Conservation (phyloP, 2,888 invertebrate genomes). For the Perizoma affinitatum region DNA sequence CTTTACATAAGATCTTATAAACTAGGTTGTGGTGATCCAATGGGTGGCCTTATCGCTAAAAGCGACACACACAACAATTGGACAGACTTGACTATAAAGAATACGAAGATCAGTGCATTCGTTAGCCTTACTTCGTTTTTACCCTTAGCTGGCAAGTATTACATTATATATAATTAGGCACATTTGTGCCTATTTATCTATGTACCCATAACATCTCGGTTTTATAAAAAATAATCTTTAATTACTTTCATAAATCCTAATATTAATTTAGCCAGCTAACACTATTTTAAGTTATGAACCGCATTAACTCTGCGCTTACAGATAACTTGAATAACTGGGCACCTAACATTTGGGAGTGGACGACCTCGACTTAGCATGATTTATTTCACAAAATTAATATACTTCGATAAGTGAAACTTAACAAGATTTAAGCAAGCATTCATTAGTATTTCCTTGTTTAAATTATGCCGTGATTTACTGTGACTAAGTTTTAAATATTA, state of each 20-base stretch:
- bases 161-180: too few species aligned
- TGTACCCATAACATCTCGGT: too few species aligned
- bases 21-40: too few species aligned
- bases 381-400: constrained; percentile 41
- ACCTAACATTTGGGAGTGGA: constrained; percentile 26
- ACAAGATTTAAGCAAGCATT: constrained; percentile 35
- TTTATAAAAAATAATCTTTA: background rate
- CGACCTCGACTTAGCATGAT: constrained; percentile 35
- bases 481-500: background rate
- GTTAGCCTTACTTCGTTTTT: too few species aligned
- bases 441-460: constrained; percentile 23
- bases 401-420: constrained; percentile 46
- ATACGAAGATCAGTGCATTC: too few species aligned
- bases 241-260: background rate
- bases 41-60: too few species aligned
- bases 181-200: too few species aligned
- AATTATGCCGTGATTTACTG: constrained; percentile 1
- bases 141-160: too few species aligned
- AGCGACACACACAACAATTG: too few species aligned
- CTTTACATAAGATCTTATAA: too few species aligned
- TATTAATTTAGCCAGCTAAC: constrained; percentile 17
- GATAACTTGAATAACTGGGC: background rate
- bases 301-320: constrained; percentile 11
- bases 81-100: too few species aligned
- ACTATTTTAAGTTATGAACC: constrained; percentile 22